A percentile compares a stretch with the other conserved stretches of the same genome.
Conservation (phyloP, 2,888 invertebrate species). For the Rhabditophanes sp. region DNA sequence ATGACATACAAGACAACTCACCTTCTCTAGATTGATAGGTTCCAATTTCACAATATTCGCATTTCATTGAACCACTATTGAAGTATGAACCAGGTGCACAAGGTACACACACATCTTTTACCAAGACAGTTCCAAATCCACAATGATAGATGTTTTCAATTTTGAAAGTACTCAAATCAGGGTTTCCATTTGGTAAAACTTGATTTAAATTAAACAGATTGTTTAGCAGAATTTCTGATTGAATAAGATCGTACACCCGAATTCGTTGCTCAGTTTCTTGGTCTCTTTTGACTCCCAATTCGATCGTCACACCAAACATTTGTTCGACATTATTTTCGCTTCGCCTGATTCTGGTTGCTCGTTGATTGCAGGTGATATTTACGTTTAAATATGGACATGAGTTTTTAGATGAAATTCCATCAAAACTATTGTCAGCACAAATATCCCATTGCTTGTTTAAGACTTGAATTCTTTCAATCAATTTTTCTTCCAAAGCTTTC, state of each 20-base stretch:
- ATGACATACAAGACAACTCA: conserved; percentile 45
- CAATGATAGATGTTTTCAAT: conserved; percentile 82
- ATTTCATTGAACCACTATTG: conserved; percentile 26
- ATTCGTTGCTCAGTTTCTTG: conserved; percentile 7
- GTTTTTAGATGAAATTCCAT: conserved; percentile 14
- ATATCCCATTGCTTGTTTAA: conserved; percentile 89
- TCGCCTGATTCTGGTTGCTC: too few relatives aligned
- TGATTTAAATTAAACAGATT: conserved; percentile 41
- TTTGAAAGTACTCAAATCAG: conserved; percentile 71
- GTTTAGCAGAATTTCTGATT: conserved; percentile 75
- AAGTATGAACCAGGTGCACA: conserved; percentile 46
- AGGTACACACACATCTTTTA: conserved; percentile 65
- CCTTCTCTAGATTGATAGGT: conserved; percentile 41
- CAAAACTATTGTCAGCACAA: conserved; percentile 62
- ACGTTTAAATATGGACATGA: conserved; percentile 52
- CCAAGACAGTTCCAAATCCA: conserved; percentile 76
- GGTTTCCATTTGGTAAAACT: conserved; percentile 66
- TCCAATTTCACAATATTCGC: conserved; percentile 45
- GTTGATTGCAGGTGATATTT: conserved; percentile 77
- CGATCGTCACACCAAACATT: too few relatives aligned
- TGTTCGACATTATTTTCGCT: too few relatives aligned
- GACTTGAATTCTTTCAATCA: conserved; percentile 70
- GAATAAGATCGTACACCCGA: conserved; percentile 60
- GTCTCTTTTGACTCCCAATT: too few relatives aligned
- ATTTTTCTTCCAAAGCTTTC: conserved; percentile 54